Conservation (phyloP, 2,888 invertebrate species). For the Ernsta delagoae region DNA sequence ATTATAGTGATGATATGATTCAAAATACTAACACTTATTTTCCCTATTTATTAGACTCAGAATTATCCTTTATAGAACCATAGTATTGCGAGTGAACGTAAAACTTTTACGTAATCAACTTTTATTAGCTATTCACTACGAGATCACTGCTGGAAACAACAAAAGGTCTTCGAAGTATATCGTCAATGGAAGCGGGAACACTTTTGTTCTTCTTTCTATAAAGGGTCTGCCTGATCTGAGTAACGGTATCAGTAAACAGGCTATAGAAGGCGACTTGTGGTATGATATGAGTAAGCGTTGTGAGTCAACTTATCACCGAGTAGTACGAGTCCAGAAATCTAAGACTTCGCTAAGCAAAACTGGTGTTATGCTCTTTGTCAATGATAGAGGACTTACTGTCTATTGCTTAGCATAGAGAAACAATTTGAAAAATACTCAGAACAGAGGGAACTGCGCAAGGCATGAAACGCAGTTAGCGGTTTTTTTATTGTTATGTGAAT, state of each 20-base stretch:
- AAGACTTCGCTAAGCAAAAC: too few species aligned
- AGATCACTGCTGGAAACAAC: background rate
- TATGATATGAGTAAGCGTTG: conserved; percentile 26
- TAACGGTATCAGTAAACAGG: conserved; percentile 11
- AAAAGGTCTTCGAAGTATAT: background rate
- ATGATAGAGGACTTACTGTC: too few species aligned
- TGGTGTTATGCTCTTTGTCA: too few species aligned
- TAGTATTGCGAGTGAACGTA: background rate
- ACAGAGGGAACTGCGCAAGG: background rate
- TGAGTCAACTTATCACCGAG: conserved; percentile 14
- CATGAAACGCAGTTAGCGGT: too few species aligned
- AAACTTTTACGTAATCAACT: background rate
- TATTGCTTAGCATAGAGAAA: too few species aligned
- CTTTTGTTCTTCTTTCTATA: background rate
- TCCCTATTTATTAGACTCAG: background rate
- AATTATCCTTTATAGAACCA: too few species aligned
- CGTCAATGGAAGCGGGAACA: background rate
- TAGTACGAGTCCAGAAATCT: background rate
- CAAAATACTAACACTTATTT: background rate
- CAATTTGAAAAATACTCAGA: too few species aligned
- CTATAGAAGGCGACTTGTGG: conserved; percentile 30
- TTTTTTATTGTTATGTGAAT: too few species aligned
- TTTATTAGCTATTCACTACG: conserved; percentile 1
- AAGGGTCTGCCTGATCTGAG: background rate
- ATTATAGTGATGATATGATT: background rate